A percentile compares a stretch with the other conserved stretches of the same genome.
Conservation (phyloP, 2,888 invertebrate species). For the Atethmia centrago region DNA sequence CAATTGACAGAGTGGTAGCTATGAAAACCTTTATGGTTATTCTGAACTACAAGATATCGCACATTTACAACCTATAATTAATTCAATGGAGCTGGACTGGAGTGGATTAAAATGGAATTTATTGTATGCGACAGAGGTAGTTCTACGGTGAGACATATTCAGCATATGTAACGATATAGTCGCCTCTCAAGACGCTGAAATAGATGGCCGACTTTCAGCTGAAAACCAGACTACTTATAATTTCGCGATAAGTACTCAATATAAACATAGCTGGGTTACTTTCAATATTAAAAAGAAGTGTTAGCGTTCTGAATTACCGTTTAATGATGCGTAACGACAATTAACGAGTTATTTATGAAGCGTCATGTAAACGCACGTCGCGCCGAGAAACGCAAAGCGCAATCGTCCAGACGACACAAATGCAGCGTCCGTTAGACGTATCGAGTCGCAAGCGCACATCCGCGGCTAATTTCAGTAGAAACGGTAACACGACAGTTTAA, state of each 20-base stretch:
- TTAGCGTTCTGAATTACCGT: conserved; percentile 57
- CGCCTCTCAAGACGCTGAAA: background rate
- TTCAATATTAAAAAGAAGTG: conserved; percentile 47
- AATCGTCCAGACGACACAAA: conserved; percentile 70
- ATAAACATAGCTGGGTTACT: conserved; percentile 21
- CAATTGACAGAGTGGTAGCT: conserved; percentile 57
- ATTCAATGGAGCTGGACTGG: conserved; percentile 21
- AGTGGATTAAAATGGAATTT: background rate
- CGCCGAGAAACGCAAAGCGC: conserved; percentile 65
- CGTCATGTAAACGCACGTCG: conserved; percentile 36
- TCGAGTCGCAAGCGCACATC: conserved; percentile 63
- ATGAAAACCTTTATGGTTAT: conserved; percentile 63
- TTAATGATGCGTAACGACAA: conserved; percentile 64
- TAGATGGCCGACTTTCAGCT: conserved; percentile 7
- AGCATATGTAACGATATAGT: background rate
- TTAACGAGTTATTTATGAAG: conserved; percentile 67
- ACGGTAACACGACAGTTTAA: conserved; percentile 78
- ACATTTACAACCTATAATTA: conserved; percentile 34
- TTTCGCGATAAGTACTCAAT: conserved; percentile 22
- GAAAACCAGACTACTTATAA: conserved; percentile 8
- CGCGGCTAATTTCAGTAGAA: conserved; percentile 76
- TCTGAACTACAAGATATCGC: conserved; percentile 42
- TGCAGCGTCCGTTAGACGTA: conserved; percentile 71
- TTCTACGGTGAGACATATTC: background rate
- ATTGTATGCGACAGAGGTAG: background rate